Evolutionary conservation across 2,888 invertebrate species (phyloP), one percentile per base, ranked within the genome.

Genomic region (Macrosoma leucophasiata): DNA sequence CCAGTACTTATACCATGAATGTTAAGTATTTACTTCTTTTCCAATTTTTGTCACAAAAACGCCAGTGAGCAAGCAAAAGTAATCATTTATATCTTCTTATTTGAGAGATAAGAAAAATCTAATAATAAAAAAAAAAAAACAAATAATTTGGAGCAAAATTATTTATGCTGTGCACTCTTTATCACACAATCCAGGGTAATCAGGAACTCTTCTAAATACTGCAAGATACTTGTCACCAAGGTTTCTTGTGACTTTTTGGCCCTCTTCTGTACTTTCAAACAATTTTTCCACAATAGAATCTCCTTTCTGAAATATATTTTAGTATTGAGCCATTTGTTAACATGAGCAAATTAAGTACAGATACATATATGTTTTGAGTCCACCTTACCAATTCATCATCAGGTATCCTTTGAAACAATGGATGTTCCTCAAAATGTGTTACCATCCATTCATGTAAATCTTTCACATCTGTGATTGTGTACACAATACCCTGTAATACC

Each of bases 361-460:
- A 9, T 9, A 26, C 19, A 7, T 13, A 13, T 24, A 22, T 11
- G 23, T 21, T 8, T 28, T 30, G 20, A 20, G 5, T 14, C 22
- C 17, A 31, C 43, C 61, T 58, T 85, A 95, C 96, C 78, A 94
- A 81, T 63, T 95, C 91, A n/a, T 90, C 87, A 9, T 92, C 88
- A 14, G 84, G 41, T 33, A 97, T 71, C 55, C 88, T 86, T 66
- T 91, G 86, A 85, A 98, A 99, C 31, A 98, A 81, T 8, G 96
- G 95, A 86, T 98, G 98, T 45, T 93, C 90, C 26, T 85, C 86
- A 70, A 99, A 92, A 86, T 98, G 98, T 46, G 88, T 79, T 0
- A 94, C 93, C 92, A 99, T 99, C 99, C 99, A 99, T 15, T 95
- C 91, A 74, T 98, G 93, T 35, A 99, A 87, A 65, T 98, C 98